Conservation (phyloP, 2,113 vertebrate species). For the Ciconia maguari region DNA sequence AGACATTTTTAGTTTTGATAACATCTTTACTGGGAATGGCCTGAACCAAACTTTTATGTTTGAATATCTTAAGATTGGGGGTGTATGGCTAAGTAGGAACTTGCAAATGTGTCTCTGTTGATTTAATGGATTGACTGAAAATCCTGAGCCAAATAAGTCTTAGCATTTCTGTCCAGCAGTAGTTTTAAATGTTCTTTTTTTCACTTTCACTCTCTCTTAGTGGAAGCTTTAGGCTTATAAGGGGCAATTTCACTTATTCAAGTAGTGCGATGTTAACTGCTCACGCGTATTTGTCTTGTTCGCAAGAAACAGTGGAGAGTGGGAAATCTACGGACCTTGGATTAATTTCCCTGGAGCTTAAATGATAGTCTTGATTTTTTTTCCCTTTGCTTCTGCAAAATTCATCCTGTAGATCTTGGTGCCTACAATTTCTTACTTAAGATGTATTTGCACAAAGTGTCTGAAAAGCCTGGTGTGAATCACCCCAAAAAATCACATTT, state of each 20-base stretch:
- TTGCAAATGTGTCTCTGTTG: neutral
- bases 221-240: neutral
- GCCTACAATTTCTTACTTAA: neutral
- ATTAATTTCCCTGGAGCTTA: slow-evolving; percentile 7
- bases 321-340: neutral
- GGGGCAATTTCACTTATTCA: neutral
- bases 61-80: neutral
- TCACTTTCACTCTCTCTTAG: neutral
- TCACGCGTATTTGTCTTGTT: neutral
- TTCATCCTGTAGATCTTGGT: neutral
- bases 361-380: neutral
- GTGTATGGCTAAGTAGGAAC: neutral
- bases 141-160: neutral
- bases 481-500: neutral
- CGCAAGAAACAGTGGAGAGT: neutral
- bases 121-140: neutral
- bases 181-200: neutral
- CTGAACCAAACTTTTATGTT: neutral
- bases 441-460: neutral
- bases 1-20: slow-evolving; percentile 27
- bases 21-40: neutral
- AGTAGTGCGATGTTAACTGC: neutral
- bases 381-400: neutral
- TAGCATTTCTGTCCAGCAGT: neutral
- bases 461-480: neutral